Conservation (phyloP, 2,797 vertebrate species). For the Meriones psammophilus region DNA sequence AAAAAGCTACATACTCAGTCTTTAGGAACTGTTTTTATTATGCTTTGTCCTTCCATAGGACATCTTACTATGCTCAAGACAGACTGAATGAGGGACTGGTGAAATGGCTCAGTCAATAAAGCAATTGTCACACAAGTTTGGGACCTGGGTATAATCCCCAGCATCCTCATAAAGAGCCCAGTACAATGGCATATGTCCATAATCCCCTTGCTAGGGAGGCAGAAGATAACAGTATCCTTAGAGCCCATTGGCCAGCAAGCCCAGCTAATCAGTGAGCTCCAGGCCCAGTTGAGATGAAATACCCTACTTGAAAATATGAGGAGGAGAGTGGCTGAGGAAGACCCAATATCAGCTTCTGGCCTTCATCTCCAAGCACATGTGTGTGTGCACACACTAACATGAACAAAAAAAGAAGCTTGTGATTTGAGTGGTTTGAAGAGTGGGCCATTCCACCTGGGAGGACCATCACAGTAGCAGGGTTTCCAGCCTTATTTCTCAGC, state of each 20-base stretch:
- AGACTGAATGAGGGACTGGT: background rate
- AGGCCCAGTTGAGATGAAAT: background rate
- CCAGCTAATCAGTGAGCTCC: background rate
- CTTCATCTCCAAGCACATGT: background rate
- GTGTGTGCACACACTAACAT: background rate
- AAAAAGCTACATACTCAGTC: background rate
- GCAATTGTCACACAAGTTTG: background rate
- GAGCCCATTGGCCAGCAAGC: background rate
- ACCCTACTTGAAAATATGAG: background rate
- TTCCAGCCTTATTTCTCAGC: conserved; percentile 40
- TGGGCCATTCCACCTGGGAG: background rate
- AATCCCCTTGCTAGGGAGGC: background rate
- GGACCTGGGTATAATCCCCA: background rate
- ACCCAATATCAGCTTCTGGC: background rate
- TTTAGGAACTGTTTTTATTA: background rate
- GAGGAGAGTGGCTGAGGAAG: background rate
- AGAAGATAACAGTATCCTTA: background rate
- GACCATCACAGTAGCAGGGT: background rate
- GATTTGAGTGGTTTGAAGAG: background rate
- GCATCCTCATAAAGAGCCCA: background rate
- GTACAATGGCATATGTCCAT: background rate
- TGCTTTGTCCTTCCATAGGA: too few relatives aligned
- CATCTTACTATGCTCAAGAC: background rate
- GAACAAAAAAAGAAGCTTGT: background rate
- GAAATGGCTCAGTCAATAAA: background rate